Base-by-base conservation (phyloP, 2,888 invertebrate genomes). In the Thecophora atra region DNA sequence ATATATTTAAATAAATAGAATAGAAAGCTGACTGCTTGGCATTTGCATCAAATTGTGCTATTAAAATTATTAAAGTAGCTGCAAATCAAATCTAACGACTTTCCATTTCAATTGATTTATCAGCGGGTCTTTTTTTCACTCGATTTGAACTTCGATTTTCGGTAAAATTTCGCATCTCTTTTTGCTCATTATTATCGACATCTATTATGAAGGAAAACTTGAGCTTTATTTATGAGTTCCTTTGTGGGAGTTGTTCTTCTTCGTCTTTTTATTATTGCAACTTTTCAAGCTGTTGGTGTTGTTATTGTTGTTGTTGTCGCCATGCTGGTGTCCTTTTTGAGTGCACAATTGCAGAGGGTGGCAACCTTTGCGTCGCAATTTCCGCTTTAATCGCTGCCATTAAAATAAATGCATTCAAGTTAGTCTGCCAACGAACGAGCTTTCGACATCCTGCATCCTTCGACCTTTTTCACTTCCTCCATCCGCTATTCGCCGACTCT, bases 331-430 rank as follows among this genome's bases (percentile, higher is more conserved):
- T n/a, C 37, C 2, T 37, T 37, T 37, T 37, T 37, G 37, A 37
- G 37, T 37, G 37, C 42, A 65, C 64, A 24, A 24, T 64, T 44
- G 47, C 44, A 19, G 63, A 7, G 42, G 42, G 37, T 42, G 42
- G 52, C 66, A 66, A 66, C 58, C 26, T 56, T 56, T 58, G 15
- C 44, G 42, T 56, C 56, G 58, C 56, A 56, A 68, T 56, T 58
- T 68, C 68, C 56, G 21, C 58, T 44, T 68, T 68, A 68, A 68
- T 68, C 56, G 68, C 44, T 26, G 68, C 58, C 58, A 68, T 68
- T 68, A 68, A 68, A 68, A 44, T 68, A 68, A 68, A 56, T 56
- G 58, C 68, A 68, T 30, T 19, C 28, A 52, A 11, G 24, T 19
- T 5, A 21, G 54, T 54, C 19, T 21, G 54, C 54, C 19, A 63